phyloP scores from a whole-genome alignment of 1,140 invertebrate species.

The Coelopa frigida region DNA sequence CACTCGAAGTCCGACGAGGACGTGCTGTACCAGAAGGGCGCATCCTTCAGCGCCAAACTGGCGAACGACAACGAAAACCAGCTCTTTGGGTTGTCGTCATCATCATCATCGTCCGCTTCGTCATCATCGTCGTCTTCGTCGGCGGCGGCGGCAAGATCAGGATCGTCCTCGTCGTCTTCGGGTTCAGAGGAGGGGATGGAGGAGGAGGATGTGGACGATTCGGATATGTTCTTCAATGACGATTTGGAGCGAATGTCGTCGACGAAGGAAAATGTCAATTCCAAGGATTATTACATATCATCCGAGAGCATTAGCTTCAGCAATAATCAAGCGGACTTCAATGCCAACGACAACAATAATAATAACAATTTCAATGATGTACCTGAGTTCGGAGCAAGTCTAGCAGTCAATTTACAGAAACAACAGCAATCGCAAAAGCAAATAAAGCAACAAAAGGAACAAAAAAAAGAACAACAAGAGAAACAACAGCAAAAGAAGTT shows the following conservation, averaged over 20 bases:
- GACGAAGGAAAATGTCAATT: slow-evolving; percentile 29
- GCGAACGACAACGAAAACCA: slow-evolving; percentile 41
- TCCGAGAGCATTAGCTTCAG: slow-evolving; percentile 36
- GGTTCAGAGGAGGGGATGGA: slow-evolving; percentile 6
- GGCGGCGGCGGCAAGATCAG: background rate
- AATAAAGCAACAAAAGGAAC: no score
- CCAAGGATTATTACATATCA: slow-evolving; percentile 44
- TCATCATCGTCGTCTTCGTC: slow-evolving; percentile 6
- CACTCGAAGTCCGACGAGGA: slow-evolving; percentile 57
- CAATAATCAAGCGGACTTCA: slow-evolving; percentile 11
- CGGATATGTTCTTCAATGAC: slow-evolving; percentile 22
- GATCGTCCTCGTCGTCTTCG: slow-evolving; percentile 1
- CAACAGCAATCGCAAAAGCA: slow-evolving; percentile 20
- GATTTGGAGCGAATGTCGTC: slow-evolving; percentile 15
- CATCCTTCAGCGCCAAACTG: slow-evolving; percentile 70
- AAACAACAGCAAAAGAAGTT: no score
- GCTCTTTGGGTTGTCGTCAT: no score
- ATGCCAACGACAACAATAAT: background rate
- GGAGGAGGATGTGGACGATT: slow-evolving; percentile 12
- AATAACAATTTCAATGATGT: slow-evolving; percentile 15
- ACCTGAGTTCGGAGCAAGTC: slow-evolving; percentile 29
- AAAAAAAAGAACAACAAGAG: no score
- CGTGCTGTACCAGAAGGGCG: slow-evolving; percentile 75
- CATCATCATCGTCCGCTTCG: slow-evolving; percentile 4
- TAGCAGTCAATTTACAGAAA: no score